Percentiles rank a stretch among this genome's conserved stretches.
These are phyloP conservation scores for Drosophila greeni DNA, from an alignment of 2,888 invertebrate genomes.

Conservation along the genomic window DNA sequence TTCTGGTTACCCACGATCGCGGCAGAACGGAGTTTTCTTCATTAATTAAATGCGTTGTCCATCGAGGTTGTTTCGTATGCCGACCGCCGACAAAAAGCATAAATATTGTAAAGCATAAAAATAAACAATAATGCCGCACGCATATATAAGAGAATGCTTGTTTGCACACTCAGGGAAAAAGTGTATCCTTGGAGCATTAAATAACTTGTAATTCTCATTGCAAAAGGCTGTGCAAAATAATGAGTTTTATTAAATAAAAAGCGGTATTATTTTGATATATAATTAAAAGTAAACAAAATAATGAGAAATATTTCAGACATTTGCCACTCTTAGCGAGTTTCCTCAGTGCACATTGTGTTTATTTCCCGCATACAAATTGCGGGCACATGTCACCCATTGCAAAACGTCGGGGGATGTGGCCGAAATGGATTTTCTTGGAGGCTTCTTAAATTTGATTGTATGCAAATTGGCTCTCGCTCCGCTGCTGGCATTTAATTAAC, in stretches of 20 bases:
- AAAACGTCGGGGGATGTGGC: constrained; percentile 21
- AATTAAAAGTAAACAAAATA: no score
- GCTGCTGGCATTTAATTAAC: constrained; percentile 42
- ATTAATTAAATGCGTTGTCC: constrained; percentile 67
- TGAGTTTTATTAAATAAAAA: no score
- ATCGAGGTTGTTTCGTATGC: constrained; percentile 57
- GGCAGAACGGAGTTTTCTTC: constrained; percentile 57
- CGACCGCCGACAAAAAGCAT: constrained; percentile 63
- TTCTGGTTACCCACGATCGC: constrained; percentile 17
- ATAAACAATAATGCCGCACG: constrained; percentile 57
- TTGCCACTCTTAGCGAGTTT: not conserved
- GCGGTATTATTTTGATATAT: no score
- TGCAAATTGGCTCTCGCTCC: constrained; percentile 41
- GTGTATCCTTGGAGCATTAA: accelerated
- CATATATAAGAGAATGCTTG: constrained; percentile 4
- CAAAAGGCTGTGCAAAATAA: not conserved
- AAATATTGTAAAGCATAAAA: constrained; percentile 70
- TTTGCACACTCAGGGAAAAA: constrained; percentile 6
- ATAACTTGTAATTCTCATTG: not conserved
- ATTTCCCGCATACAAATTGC: constrained; percentile 60
- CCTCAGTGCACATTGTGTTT: constrained; percentile 38
- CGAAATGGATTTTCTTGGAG: constrained; percentile 39
- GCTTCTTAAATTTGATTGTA: constrained; percentile 44
- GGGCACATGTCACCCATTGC: constrained; percentile 54
- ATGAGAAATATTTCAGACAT: no score